Evolutionary conservation across 2,113 vertebrate genomes (phyloP), one percentile per base, ranked within the genome.

Genomic region (Nibea albiflora): DNA sequence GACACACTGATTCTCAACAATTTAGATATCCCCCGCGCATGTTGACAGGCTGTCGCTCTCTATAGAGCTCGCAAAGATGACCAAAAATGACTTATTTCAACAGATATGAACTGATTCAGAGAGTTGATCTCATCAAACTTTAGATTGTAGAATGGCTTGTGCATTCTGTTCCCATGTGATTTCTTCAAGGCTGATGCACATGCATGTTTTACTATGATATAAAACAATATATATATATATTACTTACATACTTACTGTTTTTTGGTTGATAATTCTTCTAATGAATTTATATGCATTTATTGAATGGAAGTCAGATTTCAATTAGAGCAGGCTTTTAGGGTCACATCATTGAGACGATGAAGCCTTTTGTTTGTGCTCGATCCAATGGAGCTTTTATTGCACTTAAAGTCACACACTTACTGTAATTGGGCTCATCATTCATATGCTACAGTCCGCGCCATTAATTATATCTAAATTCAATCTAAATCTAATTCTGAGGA

Each of bases 371-470:
- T 52, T 49, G 10, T 56, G n/a, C 49, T 47, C 42, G 20, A 61
- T 64, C 58, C 8, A 15, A 26, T 67, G 46, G 20, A 46, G 61
- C 31, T 53, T 81, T 81, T 70, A 66, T 54, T 84, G 68, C 53
- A 69, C 73, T 72, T 67, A 17, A 65, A 69, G 70, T 73, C 66
- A 49, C 39, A 84, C 71, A 66, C 71, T 84, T 65, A 63, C 50
- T 56, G 14, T 73, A 79, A 88, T 73, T 73, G 12, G n/a, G 6
- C 66, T 84, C 79, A 83, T 77, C n/a, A 47, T 52, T 89, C 76
- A 66, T 44, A 73, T 22, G n/a, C 26, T 35, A 50, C 52, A 63
- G 44, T 47, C 52, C 78, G 78, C 16, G 54, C 39, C 57, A 73
- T 50, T 73, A 60, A 63, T 72, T 35, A n/a, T 15, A 74, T 79